Percentiles rank a stretch among this genome's conserved stretches.
These are phyloP conservation scores for Synergus gifuensis DNA, from an alignment of 2,888 invertebrate genomes.

Conservation along the genomic window DNA sequence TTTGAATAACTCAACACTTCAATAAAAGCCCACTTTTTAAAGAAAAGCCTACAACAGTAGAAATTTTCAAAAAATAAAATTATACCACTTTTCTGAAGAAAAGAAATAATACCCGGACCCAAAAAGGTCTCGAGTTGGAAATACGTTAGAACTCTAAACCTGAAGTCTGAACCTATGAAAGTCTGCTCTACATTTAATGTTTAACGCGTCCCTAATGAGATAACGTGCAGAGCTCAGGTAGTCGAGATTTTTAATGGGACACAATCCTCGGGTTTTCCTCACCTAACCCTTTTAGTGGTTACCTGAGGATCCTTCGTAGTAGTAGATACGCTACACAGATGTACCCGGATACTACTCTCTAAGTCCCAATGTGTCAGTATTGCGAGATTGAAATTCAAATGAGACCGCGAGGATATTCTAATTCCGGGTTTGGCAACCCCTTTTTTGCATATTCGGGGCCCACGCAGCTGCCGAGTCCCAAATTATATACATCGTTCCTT, in stretches of 20 bases:
- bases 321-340: constrained; percentile 57
- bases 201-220: constrained; percentile 74
- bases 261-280: constrained; percentile 57
- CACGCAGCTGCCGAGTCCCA: constrained; percentile 76
- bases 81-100: not conserved
- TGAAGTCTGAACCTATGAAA: constrained; percentile 2
- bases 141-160: not conserved
- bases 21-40: too few species aligned
- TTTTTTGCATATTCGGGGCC: constrained; percentile 75
- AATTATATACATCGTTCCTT: constrained; percentile 69
- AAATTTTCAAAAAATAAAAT: not conserved
- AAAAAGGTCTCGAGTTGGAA: not conserved
- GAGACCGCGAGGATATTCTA: constrained; percentile 78
- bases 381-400: constrained; percentile 77
- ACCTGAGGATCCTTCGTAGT: constrained; percentile 65
- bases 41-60: too few species aligned
- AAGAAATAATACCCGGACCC: not conserved
- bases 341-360: constrained; percentile 46
- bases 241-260: constrained; percentile 68
- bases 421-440: constrained; percentile 74
- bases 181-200: constrained; percentile 47
- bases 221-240: constrained; percentile 63
- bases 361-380: constrained; percentile 62
- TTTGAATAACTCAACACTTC: too few species aligned
- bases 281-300: constrained; percentile 63